A percentile compares a stretch with the other conserved stretches of the same genome.
Conservation (phyloP, 2,888 invertebrate species). For the Autographa gamma region DNA sequence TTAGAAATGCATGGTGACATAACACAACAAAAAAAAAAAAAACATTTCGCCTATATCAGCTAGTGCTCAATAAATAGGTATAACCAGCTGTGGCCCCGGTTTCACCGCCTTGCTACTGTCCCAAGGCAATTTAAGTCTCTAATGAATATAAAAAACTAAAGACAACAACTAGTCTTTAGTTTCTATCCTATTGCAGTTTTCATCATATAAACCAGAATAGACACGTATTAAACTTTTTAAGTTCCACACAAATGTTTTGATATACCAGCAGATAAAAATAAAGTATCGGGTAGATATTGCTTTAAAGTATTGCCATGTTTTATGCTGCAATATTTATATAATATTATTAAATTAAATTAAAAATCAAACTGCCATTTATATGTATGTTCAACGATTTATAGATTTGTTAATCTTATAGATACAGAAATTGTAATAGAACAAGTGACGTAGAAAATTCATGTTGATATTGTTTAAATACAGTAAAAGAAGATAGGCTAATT, state of each 20-base stretch:
- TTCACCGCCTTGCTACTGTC: no score
- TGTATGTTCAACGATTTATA: constrained; percentile 31
- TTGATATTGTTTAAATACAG: constrained; percentile 12
- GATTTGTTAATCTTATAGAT: constrained; percentile 18
- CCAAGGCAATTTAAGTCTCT: no score
- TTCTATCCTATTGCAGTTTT: no score
- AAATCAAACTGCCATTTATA: constrained; percentile 43
- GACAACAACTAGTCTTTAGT: no score
- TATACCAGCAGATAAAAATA: no score
- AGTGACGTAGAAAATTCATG: constrained; percentile 19
- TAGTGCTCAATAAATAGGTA: no score
- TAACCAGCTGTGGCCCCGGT: no score
- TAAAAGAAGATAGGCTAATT: constrained; percentile 15
- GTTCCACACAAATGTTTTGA: no score
- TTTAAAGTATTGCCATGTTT: constrained; percentile 5
- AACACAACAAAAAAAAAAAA: neutral
- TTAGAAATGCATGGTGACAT: neutral
- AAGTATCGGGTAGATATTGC: neutral
- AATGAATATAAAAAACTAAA: no score
- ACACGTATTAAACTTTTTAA: no score
- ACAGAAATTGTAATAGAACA: constrained; percentile 13
- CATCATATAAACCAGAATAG: no score
- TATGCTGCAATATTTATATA: constrained; percentile 14
- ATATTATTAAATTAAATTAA: constrained; percentile 23
- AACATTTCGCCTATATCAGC: no score